phyloP scores from a whole-genome alignment of 1,140 invertebrate species.

The Teleogryllus occipitalis region DNA sequence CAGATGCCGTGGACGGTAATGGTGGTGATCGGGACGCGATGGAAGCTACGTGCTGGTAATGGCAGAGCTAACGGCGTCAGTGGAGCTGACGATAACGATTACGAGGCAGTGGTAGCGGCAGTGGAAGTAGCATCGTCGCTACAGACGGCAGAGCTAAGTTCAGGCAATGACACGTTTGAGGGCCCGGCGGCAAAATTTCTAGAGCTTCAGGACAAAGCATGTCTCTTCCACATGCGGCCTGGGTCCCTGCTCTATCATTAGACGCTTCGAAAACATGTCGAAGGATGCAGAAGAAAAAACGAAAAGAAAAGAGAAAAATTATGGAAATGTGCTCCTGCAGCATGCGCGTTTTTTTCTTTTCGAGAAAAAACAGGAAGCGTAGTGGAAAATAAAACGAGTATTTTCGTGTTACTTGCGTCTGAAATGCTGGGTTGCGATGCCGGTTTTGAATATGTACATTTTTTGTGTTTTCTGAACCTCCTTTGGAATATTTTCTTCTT shows the following conservation, averaged over 20 bases:
- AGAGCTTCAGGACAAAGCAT: neutral
- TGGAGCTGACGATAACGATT: no score
- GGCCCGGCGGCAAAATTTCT: neutral
- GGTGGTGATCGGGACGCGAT: no score
- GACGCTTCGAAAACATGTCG: neutral
- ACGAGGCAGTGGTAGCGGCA: no score
- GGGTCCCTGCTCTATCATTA: neutral
- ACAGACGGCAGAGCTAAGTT: neutral
- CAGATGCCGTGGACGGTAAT: neutral
- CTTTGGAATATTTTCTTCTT: neutral
- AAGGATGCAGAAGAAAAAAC: neutral
- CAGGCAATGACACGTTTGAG: neutral
- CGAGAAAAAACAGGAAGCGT: neutral
- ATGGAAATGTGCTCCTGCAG: neutral
- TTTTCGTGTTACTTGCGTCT: neutral
- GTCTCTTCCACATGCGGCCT: neutral
- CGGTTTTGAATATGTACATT: neutral
- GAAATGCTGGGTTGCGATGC: neutral
- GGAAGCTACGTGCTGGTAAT: neutral
- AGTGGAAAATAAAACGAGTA: constrained; percentile 5
- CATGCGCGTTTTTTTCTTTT: neutral
- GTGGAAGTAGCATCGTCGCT: no score
- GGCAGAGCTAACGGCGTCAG: neutral
- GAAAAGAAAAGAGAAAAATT: neutral
- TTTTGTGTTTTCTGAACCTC: neutral